These are phyloP conservation scores for Papilio polyxenes DNA, from an alignment of 1,140 invertebrate genomes.

Conservation along the genomic window DNA sequence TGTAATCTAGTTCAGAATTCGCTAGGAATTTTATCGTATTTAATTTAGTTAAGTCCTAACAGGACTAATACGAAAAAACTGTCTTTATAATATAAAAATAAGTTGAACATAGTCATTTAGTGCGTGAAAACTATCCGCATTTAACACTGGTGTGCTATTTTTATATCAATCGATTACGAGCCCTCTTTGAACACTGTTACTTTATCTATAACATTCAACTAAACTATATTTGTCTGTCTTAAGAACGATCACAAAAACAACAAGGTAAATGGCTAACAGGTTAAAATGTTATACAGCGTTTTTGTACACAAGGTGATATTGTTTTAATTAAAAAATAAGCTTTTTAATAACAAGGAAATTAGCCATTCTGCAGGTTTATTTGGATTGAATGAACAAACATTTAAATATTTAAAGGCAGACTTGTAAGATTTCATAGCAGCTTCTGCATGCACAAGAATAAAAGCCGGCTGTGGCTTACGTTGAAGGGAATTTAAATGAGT, in stretches of 20 bases:
- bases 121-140: background rate
- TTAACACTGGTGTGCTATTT: background rate
- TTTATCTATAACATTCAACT: background rate
- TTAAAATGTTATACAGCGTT: no score
- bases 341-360: background rate
- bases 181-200: background rate
- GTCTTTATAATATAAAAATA: background rate
- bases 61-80: background rate
- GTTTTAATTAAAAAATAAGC: background rate
- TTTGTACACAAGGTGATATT: background rate
- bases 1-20: background rate
- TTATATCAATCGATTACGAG: background rate
- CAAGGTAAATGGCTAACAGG: no score
- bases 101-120: background rate
- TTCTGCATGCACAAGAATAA: background rate
- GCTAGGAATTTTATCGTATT: background rate
- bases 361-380: background rate
- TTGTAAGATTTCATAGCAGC: background rate
- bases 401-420: conserved; percentile 4
- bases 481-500: conserved; percentile 16
- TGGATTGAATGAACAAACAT: background rate
- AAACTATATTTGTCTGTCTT: background rate
- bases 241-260: no score
- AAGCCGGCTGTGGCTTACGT: conserved; percentile 3
- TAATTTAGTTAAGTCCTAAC: no score